Conservation (phyloP, 2,888 invertebrate species). For the Cyaniris semiargus region DNA sequence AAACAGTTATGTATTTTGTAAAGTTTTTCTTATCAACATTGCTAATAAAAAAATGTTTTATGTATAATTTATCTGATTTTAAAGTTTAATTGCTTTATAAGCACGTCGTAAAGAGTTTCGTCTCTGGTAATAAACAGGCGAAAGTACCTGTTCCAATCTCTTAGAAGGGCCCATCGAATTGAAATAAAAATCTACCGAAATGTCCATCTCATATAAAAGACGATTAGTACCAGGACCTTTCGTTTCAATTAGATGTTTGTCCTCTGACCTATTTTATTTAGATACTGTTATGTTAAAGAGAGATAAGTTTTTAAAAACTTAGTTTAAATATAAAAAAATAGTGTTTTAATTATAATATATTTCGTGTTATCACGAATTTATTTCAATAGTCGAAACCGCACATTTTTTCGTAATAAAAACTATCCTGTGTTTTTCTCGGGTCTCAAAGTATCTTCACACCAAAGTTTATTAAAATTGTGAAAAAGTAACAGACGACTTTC, state of each 20-base stretch:
- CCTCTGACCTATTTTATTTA: neutral
- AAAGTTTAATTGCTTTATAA: slow-evolving; percentile 1
- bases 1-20: neutral
- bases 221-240: neutral
- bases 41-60: neutral
- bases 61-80: neutral
- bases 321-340: neutral
- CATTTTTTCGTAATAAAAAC: too few species aligned
- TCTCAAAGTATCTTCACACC: too few species aligned
- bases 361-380: too few species aligned
- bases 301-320: neutral
- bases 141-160: slow-evolving; percentile 2
- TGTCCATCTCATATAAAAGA: neutral
- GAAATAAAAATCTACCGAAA: neutral
- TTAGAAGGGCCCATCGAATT: neutral
- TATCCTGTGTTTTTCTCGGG: too few species aligned
- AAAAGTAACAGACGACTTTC: too few species aligned
- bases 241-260: neutral
- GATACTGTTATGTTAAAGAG: neutral
- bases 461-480: too few species aligned
- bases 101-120: neutral
- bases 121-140: slow-evolving; percentile 4
- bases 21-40: neutral
- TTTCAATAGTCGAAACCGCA: too few species aligned
- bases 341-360: too few species aligned